Evolutionary conservation across 2,113 vertebrate genomes (phyloP), one percentile per base, ranked within the genome.

Genomic region (Semicossyphus pulcher): DNA sequence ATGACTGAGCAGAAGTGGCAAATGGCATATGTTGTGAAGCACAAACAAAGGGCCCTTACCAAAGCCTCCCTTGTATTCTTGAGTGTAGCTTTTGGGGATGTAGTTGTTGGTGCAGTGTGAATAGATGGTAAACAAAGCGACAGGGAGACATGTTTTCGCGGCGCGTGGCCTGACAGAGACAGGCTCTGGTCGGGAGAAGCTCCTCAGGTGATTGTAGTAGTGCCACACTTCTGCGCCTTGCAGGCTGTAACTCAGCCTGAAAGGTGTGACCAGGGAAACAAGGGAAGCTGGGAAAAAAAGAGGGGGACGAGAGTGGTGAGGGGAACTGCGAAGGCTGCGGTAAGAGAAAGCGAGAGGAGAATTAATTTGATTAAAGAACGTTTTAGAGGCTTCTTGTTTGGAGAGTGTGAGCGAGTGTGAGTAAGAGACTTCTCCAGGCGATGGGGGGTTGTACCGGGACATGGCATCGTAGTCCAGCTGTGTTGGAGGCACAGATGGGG

Each of bases 401-500:
- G 20, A 21, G 52, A 41, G 71, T n/a, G 49, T 10, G 31, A 36
- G 65, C 20, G 61, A 8, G 47, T 36, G 62, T 18, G n/a, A 16
- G 51, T 26, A 53, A 31, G 61, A 32, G 71, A 71, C 47, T 54
- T 85, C 76, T 79, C 32, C 61, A 44, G 88, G 81, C 76, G 18
- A 44, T 44, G 16, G 49, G 65, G 79, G 79, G 79, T 78, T 84
- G 68, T 72, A 42, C 57, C 2, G 49, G 82, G 78, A 76, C 80
- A 83, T 71, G 64, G 70, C 70, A 66, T 87, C 60, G 44, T 68
- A 72, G 76, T 85, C 81, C 87, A 92, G 89, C 87, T 91, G 91
- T 84, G 81, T 78, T 76, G 39, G 72, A 86, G 72, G 65, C 83
- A 86, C 87, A 92, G 89, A 91, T 89, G 89, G 90, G 87, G 73